Conservation (phyloP, 2,797 vertebrate genomes). For the Serranus cabrilla region DNA sequence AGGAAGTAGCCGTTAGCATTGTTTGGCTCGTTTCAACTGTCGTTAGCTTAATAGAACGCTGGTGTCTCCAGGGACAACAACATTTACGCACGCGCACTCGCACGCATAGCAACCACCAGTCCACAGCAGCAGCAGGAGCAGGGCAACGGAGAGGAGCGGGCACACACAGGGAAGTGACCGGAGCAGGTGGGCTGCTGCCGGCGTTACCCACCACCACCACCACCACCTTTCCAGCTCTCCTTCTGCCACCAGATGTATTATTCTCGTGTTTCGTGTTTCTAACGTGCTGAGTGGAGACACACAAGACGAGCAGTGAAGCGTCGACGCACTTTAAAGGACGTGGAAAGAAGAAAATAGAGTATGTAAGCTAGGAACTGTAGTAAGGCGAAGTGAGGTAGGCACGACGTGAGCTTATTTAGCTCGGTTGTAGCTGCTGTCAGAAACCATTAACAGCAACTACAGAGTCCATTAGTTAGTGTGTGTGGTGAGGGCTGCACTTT, state of each 20-base stretch:
- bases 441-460: neutral
- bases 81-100: neutral
- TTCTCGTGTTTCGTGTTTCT: conserved; percentile 8
- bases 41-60: conserved; percentile 15
- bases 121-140: neutral
- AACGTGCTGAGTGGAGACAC: conserved; percentile 15
- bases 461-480: neutral
- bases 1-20: conserved; percentile 14
- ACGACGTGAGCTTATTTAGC: neutral
- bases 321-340: conserved; percentile 20
- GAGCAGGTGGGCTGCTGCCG: conserved; percentile 40
- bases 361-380: neutral
- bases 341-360: neutral
- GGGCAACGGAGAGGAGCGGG: conserved; percentile 5
- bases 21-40: conserved; percentile 4
- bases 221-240: neutral
- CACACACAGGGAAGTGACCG: conserved; percentile 7
- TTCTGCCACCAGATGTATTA: conserved; percentile 1
- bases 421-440: neutral
- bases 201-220: neutral
- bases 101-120: neutral
- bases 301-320: neutral
- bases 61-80: conserved; percentile 70
- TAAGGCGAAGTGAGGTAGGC: neutral
- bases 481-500: neutral